A percentile compares a stretch with the other conserved stretches of the same genome.
Evolutionary conservation across 1,140 invertebrate species (phyloP).

Genomic region (Euura lappo): DNA sequence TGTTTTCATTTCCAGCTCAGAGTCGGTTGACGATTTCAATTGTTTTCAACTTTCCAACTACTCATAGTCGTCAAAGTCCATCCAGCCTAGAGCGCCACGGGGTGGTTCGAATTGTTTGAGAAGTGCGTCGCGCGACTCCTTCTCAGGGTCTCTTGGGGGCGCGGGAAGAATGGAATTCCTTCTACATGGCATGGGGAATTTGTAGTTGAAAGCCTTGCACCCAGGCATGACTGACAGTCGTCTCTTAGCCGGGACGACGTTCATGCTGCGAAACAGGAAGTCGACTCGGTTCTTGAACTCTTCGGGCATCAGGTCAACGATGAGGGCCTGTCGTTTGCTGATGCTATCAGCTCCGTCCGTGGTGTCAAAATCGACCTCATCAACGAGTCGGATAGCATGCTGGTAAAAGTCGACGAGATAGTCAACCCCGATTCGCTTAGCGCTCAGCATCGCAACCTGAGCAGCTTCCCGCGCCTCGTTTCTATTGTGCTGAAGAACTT

Average conservation of each 20-base stretch:
- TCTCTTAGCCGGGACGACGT: conserved; percentile 36
- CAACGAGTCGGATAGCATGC: conserved; percentile 28
- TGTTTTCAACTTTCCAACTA: conserved; percentile 19
- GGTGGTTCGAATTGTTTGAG: conserved; percentile 29
- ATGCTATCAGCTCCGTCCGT: conserved; percentile 31
- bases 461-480: conserved; percentile 47
- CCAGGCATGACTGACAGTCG: conserved; percentile 49
- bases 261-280: conserved; percentile 42
- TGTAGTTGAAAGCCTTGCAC: conserved; percentile 42
- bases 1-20: too few relatives aligned
- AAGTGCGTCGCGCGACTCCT: conserved; percentile 27
- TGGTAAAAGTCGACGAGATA: conserved; percentile 46
- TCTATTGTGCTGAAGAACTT: conserved; percentile 43
- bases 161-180: conserved; percentile 35
- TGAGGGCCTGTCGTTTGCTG: conserved; percentile 34
- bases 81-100: conserved; percentile 32
- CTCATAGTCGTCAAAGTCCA: conserved; percentile 41
- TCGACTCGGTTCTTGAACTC: conserved; percentile 37
- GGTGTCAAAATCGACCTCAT: conserved; percentile 36
- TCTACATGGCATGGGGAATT: conserved; percentile 33
- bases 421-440: conserved; percentile 35
- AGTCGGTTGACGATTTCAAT: background rate
- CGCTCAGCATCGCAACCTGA: conserved; percentile 27
- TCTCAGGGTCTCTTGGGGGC: conserved; percentile 29
- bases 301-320: conserved; percentile 40